Conservation (phyloP, 1,140 invertebrate genomes). For the Aleiodes sp. region DNA sequence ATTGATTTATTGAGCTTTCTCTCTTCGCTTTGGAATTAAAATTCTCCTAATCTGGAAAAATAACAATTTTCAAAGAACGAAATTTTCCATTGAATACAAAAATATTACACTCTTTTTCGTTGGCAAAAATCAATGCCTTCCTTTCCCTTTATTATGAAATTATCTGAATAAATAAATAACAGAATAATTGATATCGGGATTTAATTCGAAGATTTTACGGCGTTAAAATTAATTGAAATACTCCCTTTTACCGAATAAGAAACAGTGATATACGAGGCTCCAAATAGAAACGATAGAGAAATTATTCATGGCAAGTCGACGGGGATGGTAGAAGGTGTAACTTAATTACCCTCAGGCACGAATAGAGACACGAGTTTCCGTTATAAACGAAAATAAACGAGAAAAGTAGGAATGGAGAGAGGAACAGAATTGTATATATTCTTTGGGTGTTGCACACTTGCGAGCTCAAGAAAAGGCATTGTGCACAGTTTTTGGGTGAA, state of each 20-base stretch:
- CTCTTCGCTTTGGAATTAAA: no score
- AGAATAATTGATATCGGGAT: not conserved
- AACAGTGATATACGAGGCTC: not conserved
- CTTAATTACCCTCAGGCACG: slow-evolving; percentile 45
- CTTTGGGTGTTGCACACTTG: not conserved
- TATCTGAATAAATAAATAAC: slow-evolving; percentile 1
- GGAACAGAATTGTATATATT: not conserved
- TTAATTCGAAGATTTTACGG: not conserved
- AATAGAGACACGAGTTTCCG: slow-evolving; percentile 38
- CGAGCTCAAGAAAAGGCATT: not conserved
- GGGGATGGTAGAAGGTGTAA: slow-evolving; percentile 41
- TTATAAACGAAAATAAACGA: slow-evolving; percentile 10
- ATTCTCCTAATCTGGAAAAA: no score
- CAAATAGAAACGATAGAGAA: slow-evolving; percentile 24
- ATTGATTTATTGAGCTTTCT: no score
- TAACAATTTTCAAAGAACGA: no score
- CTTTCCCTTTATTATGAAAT: no score
- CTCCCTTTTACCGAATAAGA: not conserved
- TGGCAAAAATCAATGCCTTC: no score
- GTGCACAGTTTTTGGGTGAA: not conserved
- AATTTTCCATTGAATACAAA: no score
- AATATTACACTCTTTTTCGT: no score
- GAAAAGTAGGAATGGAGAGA: not conserved
- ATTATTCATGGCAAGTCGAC: slow-evolving; percentile 32
- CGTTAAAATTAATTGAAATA: slow-evolving; percentile 32